Percentiles rank a stretch among this genome's conserved stretches.
Evolutionary conservation across 2,888 invertebrate species (phyloP).

Genomic region (Macaria liturata): DNA sequence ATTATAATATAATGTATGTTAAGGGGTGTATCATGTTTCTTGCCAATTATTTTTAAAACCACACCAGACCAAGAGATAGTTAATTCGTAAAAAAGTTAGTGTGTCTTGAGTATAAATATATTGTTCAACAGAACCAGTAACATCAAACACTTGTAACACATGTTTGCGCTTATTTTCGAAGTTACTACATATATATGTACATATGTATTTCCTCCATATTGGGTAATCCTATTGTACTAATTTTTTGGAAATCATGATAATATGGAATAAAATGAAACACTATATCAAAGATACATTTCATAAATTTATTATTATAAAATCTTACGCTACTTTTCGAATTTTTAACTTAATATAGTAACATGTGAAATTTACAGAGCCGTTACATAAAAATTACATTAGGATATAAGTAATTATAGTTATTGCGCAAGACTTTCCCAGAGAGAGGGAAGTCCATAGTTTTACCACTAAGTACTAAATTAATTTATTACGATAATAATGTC

Average conservation of each 20-base stretch:
- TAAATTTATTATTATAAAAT: constrained; percentile 83
- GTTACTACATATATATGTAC: too few species aligned
- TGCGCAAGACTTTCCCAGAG: constrained; percentile 73
- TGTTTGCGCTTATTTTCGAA: too few species aligned
- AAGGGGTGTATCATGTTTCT: too few species aligned
- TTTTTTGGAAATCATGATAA: background rate
- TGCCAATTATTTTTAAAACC: too few species aligned
- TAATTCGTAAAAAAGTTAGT: too few species aligned
- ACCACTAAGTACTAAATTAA: constrained; percentile 74
- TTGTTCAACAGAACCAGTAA: too few species aligned
- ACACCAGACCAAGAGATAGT: too few species aligned
- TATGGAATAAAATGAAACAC: constrained; percentile 52
- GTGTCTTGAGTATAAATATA: too few species aligned
- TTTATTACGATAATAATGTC: constrained; percentile 74
- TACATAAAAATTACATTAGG: constrained; percentile 51
- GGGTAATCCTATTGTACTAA: too few species aligned
- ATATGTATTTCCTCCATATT: too few species aligned
- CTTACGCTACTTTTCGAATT: constrained; percentile 78
- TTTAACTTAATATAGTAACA: constrained; percentile 79
- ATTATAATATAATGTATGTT: too few species aligned
- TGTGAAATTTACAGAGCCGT: constrained; percentile 81
- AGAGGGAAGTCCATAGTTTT: constrained; percentile 62
- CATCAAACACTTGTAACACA: too few species aligned
- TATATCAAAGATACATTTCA: constrained; percentile 74
- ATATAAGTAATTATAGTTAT: constrained; percentile 80